Conservation (phyloP, 2,113 vertebrate genomes). For the Eurystomus gularis region DNA sequence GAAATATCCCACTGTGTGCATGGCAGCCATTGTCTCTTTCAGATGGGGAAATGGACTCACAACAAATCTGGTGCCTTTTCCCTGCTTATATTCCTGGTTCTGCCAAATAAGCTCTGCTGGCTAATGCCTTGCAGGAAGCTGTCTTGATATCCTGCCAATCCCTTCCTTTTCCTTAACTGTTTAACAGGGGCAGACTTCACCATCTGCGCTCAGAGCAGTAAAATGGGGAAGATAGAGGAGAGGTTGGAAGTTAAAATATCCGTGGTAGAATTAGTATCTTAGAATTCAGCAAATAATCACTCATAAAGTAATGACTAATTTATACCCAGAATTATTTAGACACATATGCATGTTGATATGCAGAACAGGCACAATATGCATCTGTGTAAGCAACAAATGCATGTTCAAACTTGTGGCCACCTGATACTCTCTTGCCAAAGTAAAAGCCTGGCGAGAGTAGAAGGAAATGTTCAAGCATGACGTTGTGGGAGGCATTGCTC, state of each 20-base stretch:
- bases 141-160: neutral
- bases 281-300: slow-evolving; percentile 21
- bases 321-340: neutral
- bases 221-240: neutral
- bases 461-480: slow-evolving; percentile 49
- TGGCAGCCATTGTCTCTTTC: accelerated
- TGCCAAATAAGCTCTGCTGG: neutral
- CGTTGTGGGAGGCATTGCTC: slow-evolving; percentile 52
- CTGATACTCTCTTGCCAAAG: slow-evolving; percentile 3
- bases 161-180: neutral
- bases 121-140: neutral
- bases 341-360: slow-evolving; percentile 4
- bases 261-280: neutral
- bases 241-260: neutral
- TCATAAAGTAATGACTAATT: slow-evolving; percentile 7
- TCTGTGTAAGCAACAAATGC: slow-evolving; percentile 18
- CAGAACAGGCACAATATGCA: neutral
- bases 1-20: neutral
- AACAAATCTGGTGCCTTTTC: neutral
- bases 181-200: neutral
- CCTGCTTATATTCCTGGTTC: neutral
- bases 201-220: neutral
- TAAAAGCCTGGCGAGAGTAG: slow-evolving; percentile 37
- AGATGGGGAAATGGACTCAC: accelerated
- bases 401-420: neutral